These are phyloP conservation scores for Margaritifera margaritifera DNA, from an alignment of 2,888 invertebrate genomes.

Conservation along the genomic window DNA sequence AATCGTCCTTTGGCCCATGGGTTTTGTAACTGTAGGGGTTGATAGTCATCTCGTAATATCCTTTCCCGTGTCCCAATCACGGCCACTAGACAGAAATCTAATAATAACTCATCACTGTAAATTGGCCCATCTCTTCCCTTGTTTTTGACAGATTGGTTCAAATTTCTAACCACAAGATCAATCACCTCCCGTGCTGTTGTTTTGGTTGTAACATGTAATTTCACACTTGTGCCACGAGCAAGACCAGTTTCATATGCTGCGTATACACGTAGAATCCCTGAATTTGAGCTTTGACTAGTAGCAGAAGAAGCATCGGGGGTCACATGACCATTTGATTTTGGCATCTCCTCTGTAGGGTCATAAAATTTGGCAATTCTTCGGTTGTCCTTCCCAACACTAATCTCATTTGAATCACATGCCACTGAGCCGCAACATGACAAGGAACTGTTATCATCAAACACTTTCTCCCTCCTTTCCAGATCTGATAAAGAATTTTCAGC, in stretches of 20 bases:
- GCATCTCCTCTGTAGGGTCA: slow-evolving; percentile 61
- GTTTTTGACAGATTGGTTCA: slow-evolving; percentile 77
- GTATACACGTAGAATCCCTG: slow-evolving; percentile 83
- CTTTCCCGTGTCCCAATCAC: slow-evolving; percentile 96
- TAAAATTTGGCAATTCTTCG: slow-evolving; percentile 66
- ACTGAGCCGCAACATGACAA: slow-evolving; percentile 30
- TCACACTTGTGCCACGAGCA: slow-evolving; percentile 92
- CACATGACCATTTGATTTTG: slow-evolving; percentile 32
- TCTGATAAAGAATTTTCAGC: slow-evolving; percentile 26
- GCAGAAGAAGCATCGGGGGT: slow-evolving; percentile 20
- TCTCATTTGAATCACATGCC: slow-evolving; percentile 55
- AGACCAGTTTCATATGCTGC: slow-evolving; percentile 97
- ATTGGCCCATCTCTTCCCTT: slow-evolving; percentile 84
- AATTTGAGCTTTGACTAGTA: slow-evolving; percentile 19
- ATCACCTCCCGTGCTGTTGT: slow-evolving; percentile 97
- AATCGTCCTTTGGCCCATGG: slow-evolving; percentile 96
- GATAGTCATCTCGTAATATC: slow-evolving; percentile 94
- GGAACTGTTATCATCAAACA: slow-evolving; percentile 55
- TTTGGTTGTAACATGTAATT: slow-evolving; percentile 91
- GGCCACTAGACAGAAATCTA: slow-evolving; percentile 94
- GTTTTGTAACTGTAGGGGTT: slow-evolving; percentile 92
- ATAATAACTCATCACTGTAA: slow-evolving; percentile 81
- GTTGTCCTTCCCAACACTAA: slow-evolving; percentile 64
- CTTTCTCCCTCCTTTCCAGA: slow-evolving; percentile 31
- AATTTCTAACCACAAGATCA: slow-evolving; percentile 93